These are phyloP conservation scores for Lasioglossum albipes DNA, from an alignment of 1,140 invertebrate genomes.

Conservation along the genomic window DNA sequence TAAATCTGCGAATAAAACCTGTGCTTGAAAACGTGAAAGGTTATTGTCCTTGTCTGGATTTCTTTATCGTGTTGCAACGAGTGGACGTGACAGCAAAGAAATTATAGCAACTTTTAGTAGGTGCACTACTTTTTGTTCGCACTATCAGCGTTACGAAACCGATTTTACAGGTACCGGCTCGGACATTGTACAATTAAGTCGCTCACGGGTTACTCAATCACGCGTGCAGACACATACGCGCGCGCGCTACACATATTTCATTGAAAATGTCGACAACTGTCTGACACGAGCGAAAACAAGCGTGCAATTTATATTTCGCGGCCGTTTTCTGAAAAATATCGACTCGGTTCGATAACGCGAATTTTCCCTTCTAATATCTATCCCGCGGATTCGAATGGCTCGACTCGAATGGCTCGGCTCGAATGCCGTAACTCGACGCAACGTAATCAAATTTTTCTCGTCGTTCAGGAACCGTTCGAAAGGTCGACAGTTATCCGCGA, in stretches of 20 bases:
- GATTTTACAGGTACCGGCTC: background rate
- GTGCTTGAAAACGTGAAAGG: no score
- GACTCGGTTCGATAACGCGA: conserved; percentile 7
- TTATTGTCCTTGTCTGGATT: no score
- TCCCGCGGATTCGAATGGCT: conserved; percentile 2
- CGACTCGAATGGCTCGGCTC: conserved; percentile 9
- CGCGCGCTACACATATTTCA: background rate
- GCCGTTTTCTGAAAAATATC: background rate
- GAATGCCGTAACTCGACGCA: conserved; percentile 7
- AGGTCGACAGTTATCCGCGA: conserved; percentile 30
- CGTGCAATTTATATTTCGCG: background rate
- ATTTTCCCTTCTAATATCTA: conserved; percentile 5
- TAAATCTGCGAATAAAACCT: no score
- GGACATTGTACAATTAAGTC: conserved; percentile 21
- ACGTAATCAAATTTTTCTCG: conserved; percentile 35
- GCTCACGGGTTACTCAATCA: conserved; percentile 2
- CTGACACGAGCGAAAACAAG: background rate
- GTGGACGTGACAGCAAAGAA: no score
- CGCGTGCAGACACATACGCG: background rate
- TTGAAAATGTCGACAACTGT: conserved; percentile 14
- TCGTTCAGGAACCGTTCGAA: conserved; percentile 36
- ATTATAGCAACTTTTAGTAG: no score
- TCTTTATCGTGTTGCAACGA: no score
- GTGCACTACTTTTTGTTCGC: background rate
- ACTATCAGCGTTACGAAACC: conserved; percentile 19